These are phyloP conservation scores for Amblyornis subalaris DNA, from an alignment of 2,113 vertebrate genomes.

Conservation along the genomic window DNA sequence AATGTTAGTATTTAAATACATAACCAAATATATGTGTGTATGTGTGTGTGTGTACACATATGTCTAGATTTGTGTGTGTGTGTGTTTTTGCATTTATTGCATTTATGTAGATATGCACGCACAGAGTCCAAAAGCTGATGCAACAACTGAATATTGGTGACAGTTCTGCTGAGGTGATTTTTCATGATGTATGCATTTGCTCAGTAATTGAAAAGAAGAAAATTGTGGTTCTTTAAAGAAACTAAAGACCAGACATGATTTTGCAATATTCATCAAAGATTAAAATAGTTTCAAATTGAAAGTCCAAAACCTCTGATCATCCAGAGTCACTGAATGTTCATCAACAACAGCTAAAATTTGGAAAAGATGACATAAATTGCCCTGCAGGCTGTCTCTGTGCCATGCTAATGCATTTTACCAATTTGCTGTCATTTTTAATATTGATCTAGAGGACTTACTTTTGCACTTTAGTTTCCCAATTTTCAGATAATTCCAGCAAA, in stretches of 20 bases:
- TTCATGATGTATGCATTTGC: fast-evolving
- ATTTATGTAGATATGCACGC: background rate
- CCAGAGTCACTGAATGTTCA: background rate
- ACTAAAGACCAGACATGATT: background rate
- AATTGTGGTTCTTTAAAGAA: background rate
- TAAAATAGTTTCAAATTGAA: background rate
- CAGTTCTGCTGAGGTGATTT: background rate
- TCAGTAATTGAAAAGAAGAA: background rate
- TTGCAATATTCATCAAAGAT: background rate
- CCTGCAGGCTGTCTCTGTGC: background rate
- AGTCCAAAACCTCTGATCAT: background rate
- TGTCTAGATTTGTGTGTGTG: background rate
- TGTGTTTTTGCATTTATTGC: background rate
- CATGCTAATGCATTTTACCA: background rate
- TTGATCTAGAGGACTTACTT: background rate
- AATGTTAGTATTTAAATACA: background rate
- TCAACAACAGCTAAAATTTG: background rate
- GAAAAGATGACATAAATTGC: background rate
- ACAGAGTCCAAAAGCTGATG: background rate
- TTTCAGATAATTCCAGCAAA: background rate
- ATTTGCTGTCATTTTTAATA: background rate
- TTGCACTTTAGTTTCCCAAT: background rate
- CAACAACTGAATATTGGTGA: background rate
- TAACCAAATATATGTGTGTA: background rate
- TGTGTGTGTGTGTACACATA: background rate